These are phyloP conservation scores for Holothuria glaberrima DNA, from an alignment of 35 echinoderm and acorn worm species.

Conservation along the genomic window DNA sequence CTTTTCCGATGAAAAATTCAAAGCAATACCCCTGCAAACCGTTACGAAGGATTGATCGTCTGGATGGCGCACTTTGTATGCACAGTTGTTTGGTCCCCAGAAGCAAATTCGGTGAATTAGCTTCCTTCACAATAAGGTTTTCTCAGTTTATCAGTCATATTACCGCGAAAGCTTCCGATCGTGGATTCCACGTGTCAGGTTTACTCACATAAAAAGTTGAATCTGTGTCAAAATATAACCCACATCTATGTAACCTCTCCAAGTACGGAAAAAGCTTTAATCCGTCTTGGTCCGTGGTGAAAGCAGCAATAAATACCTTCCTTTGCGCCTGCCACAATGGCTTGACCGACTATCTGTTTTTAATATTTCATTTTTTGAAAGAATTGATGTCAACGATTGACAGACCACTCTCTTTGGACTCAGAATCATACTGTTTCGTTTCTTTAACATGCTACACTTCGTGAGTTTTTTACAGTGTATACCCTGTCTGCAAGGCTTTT, in stretches of 20 bases:
- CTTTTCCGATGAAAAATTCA: too few species aligned
- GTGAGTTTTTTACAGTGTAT: too few species aligned
- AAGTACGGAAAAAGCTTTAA: conserved; percentile 2
- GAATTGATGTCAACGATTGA: too few species aligned
- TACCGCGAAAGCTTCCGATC: neutral
- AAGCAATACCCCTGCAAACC: neutral
- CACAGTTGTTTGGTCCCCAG: neutral
- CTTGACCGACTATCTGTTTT: too few species aligned
- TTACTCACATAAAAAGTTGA: neutral
- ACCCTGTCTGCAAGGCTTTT: too few species aligned
- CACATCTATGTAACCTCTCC: neutral
- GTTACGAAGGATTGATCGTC: neutral
- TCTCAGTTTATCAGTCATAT: neutral
- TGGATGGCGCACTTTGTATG: neutral
- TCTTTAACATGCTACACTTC: too few species aligned
- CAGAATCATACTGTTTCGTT: too few species aligned
- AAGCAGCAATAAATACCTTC: conserved; percentile 34
- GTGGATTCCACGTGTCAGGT: neutral
- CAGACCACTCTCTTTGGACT: too few species aligned
- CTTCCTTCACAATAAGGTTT: neutral
- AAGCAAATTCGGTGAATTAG: conserved; percentile 12
- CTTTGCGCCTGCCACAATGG: too few species aligned
- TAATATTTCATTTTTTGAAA: too few species aligned
- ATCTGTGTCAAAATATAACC: neutral
- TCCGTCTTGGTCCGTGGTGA: neutral